Evolutionary conservation across 2,113 vertebrate genomes (phyloP).

Genomic region (Orycteropus afer): DNA sequence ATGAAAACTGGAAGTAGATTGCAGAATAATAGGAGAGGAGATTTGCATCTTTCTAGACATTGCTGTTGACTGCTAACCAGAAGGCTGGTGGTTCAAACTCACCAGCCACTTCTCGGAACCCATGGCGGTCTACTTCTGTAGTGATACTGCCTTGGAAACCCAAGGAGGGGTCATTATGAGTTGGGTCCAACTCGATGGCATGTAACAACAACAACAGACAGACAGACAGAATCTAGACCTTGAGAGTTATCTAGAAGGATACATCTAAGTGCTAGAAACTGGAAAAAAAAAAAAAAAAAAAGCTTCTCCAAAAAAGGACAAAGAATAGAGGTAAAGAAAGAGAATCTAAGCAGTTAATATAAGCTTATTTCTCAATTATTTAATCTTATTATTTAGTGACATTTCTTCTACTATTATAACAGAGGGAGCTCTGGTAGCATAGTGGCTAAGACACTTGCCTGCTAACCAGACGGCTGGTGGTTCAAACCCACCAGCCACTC

Average conservation of each 20-base stretch:
- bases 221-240: background rate
- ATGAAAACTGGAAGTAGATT: background rate
- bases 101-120: no score
- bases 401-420: background rate
- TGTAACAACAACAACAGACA: no score
- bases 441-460: no score
- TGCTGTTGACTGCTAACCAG: no score
- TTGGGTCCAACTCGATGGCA: no score
- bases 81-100: no score
- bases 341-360: background rate
- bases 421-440: no score
- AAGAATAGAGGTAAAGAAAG: background rate
- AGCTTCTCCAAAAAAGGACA: background rate
- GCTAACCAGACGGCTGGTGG: no score
- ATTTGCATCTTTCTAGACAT: background rate
- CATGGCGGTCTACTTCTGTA: no score
- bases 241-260: background rate
- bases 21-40: background rate
- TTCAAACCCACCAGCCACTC: no score
- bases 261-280: background rate
- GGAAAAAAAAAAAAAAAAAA: background rate
- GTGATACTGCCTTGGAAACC: no score
- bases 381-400: background rate
- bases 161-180: no score
- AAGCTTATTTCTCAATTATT: background rate